Evolutionary conservation across 2,113 vertebrate species (phyloP), one percentile per base, ranked within the genome.

Genomic region (Lanius collurio): DNA sequence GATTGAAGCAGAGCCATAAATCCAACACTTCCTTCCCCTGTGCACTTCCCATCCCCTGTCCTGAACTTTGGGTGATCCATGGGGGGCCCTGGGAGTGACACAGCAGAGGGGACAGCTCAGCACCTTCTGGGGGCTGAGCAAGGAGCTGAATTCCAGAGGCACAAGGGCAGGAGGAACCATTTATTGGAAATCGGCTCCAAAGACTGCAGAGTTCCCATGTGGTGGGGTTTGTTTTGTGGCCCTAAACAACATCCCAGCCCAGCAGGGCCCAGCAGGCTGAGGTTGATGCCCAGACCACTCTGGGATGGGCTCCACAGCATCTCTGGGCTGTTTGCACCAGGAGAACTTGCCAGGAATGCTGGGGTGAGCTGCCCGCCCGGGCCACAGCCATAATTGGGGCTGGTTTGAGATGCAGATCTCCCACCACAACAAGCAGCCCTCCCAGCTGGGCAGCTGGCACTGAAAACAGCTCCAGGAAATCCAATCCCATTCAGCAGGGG

Each of bases 1-100:
- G 87, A 81, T 89, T 53, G 82, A 87, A 82, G 90, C 85, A 77
- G 68, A 16, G 24, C 82, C 89, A n/a, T 35, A 33, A 92, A 93
- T 44, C 76, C n/a, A 55, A 35, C 0, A 1, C 56, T 95, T 95
- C 92, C 91, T 95, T 65, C 50, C 27, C 59, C 12, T 17, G 42
- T n/a, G 71, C 73, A 4, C 52, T 71, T 69, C 80, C 52, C 85
- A 18, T 5, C 3, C 44, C 50, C 46, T 1, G 5, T 42, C 55
- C 73, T 37, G n/a, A n/a, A 4, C 30, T 71, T 39, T n/a, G 80
- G 63, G 1, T 12, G 70, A 49, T 60, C 76, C 55, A 14, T 18
- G 64, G 63, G 24, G 37, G n/a, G 67, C 39, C 7, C 52, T 7
- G n/a, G 73, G 24, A 41, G 47, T 68, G 21, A 37, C 87, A 55